Evolutionary conservation across 2,888 invertebrate genomes (phyloP), one percentile per base, ranked within the genome.

Genomic region (Melipona bicolor): DNA sequence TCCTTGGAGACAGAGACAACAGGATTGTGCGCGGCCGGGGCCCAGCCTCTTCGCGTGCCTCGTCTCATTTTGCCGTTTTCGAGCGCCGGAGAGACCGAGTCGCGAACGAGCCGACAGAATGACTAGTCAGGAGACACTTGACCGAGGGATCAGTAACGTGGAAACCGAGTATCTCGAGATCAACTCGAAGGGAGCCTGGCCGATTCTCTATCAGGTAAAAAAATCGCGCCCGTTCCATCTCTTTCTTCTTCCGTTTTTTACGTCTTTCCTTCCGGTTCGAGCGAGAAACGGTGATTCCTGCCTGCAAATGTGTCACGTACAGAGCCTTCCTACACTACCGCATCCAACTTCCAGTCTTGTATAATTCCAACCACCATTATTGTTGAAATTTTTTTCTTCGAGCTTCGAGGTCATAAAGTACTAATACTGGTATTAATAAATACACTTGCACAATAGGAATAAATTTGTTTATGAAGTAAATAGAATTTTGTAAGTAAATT

Each of bases 121-220:
- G 93, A 92, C 88, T 86, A 89, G 77, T 79, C 82, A 87, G 54
- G 87, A 83, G 80, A 87, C 88, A 86, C 87, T 83, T 74, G 90
- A 92, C 69, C 87, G 90, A 71, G 87, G 90, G 78, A 90, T 90
- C 87, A 95, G 95, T 93, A 95, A 95, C 93, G 95, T 98, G 88
- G 97, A 97, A 95, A 95, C 96, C 75, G 97, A 98, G 95, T 97
- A 97, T 95, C 95, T 95, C 91, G 96, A 97, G 93, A 96, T 97
- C 91, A 96, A 96, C 92, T 95, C 96, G 89, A 96, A 96, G 92
- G 96, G 96, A 93, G 96, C 96, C 88, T 98, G 97, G 98, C 95
- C 96, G 85, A 94, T 95, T 88, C 95, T 97, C 87, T 97, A 96
- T 95, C 97, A 97, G 96, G 97, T 97, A 95, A 59, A 59, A 85